phyloP scores from a whole-genome alignment of 2,888 invertebrate species.

The Dolomedes plantarius region DNA sequence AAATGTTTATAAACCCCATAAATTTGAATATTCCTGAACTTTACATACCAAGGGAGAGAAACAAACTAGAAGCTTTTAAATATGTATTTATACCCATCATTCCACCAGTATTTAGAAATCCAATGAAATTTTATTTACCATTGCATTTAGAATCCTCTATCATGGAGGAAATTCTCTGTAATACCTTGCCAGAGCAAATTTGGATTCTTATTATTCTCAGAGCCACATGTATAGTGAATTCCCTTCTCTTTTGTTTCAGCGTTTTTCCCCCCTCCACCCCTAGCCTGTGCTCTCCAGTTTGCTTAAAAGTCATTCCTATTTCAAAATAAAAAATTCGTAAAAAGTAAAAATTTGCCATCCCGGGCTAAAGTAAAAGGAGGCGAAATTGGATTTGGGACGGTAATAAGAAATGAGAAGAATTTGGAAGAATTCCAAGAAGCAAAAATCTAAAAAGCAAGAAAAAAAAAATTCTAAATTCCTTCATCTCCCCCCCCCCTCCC shows the following conservation, averaged over 20 bases:
- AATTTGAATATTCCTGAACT: too few relatives aligned
- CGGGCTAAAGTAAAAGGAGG: constrained; percentile 53
- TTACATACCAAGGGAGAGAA: too few relatives aligned
- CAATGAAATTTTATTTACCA: background rate
- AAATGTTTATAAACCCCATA: too few relatives aligned
- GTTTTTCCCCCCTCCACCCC: background rate
- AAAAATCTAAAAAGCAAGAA: constrained; percentile 55
- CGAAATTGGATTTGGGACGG: constrained; percentile 67
- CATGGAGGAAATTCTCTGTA: background rate
- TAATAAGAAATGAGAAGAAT: constrained; percentile 70
- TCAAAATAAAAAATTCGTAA: constrained; percentile 15
- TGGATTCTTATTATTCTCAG: constrained; percentile 13
- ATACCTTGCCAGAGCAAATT: constrained; percentile 16
- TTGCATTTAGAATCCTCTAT: background rate
- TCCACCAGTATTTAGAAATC: background rate
- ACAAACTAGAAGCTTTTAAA: too few relatives aligned
- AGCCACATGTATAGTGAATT: constrained; percentile 5
- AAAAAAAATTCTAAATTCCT: constrained; percentile 29
- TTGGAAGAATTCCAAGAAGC: constrained; percentile 69
- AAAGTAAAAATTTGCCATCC: constrained; percentile 65
- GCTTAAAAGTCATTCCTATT: constrained; percentile 18
- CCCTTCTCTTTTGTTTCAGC: background rate
- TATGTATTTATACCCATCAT: too few relatives aligned
- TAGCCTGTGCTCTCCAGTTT: background rate
- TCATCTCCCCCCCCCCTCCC: background rate